Evolutionary conservation across 2,113 vertebrate genomes (phyloP), one percentile per base, ranked within the genome.

Genomic region (Cryptotis parvus): DNA sequence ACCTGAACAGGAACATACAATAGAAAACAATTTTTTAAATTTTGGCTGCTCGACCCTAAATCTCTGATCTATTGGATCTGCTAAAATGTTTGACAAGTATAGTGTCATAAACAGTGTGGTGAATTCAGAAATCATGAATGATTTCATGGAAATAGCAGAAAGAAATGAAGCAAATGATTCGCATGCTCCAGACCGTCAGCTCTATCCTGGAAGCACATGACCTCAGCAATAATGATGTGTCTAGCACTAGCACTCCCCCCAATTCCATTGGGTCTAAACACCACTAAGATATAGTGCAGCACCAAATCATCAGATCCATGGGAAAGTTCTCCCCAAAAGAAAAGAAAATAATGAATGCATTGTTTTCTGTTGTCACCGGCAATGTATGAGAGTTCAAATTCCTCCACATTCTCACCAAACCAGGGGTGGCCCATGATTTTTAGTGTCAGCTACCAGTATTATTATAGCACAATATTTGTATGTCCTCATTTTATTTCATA

Each of bases 1-100:
- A 69, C 14, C 83, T 77, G 43, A 92, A 49, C 27, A 65, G 63
- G 58, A 45, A 4, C 52, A 15, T 41, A 31, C 35, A 87, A 68
- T 7, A 78, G 45, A 87, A 49, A 9, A 86, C 12, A 52, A 73
- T 5, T 49, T 93, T 90, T 79, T 29, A 52, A 81, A 91, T 26
- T 76, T 24, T 75, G 6, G 33, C 75, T 43, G 20, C 41, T 14
- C 69, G 68, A 22, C 1, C 52, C 37, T 68, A 58, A 58, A 68
- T 22, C 1, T 4, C 22, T 68, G n/a, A 49, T 37, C 66, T 68
- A 79, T n/a, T 33, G 68, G 74, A 39, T 49, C 20, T 91, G 41
- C 7, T n/a, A 12, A 43, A 68, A 31, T 77, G 14, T 79, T 65
- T 52, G 35, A 77, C 35, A 72, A 87, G 26, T 55, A 18, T 9